Base-by-base conservation (phyloP, 2,888 invertebrate species). In the Nymphalis urticae region DNA sequence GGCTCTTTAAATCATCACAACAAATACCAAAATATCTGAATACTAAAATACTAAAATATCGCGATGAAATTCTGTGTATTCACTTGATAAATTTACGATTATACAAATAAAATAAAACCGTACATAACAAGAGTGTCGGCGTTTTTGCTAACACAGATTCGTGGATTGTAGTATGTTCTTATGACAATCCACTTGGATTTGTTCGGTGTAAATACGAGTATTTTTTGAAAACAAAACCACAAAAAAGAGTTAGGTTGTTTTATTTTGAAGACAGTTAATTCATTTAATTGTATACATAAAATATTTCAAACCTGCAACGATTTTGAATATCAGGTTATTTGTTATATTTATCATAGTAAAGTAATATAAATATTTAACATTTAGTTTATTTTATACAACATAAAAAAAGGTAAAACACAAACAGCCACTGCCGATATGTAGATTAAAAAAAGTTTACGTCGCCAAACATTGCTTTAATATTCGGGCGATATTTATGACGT, bases 401-500 rank as follows among this genome's bases (percentile, higher is more conserved):
- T 4, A 56, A 27, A 56, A 21, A 13, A 19, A 50, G 21, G 36
- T 59, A 65, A 59, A 50, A 58, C 42, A 17, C 50, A 54, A 27
- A 53, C 48, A 48, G 66, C 64, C 59, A 62, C 62, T 48, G 24
- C 50, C 62, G 24, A 9, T 47, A 48, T 50, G 64, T 32, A 60
- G 4, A 69, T 54, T 63, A 60, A 50, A 58, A 64, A 62, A 62
- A 42, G 48, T 54, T 32, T n/a, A 27, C 32, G 48, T 77, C 75
- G 72, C 80, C 80, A 78, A 77, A 77, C 75, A 76, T 72, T 72
- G 69, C 76, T 66, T 69, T 73, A 77, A 79, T 76, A 76, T 78
- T 80, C 77, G 73, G 74, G 70, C 77, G 73, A 80, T 83, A 84
- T 84, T 85, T 85, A 84, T 77, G 82, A 79, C 71, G 73, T 80